Evolutionary conservation across 2,888 invertebrate genomes (phyloP).

Genomic region (Nomada fucata): DNA sequence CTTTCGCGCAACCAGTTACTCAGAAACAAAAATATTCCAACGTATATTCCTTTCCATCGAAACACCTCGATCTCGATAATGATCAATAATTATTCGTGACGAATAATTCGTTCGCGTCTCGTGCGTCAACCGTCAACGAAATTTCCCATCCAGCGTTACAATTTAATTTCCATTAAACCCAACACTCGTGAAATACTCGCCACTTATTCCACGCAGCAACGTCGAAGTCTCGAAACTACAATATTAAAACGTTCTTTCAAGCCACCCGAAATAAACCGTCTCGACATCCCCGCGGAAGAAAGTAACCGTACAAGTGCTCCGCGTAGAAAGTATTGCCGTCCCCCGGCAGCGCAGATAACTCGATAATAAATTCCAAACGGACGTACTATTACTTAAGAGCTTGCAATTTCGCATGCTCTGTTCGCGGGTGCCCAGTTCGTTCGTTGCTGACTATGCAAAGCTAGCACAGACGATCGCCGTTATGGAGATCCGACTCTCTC

Average conservation of each 20-base stretch:
- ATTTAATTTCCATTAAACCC: too few species aligned
- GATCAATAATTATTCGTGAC: too few species aligned
- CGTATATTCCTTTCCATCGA: too few species aligned
- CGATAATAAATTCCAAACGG: conserved; percentile 55
- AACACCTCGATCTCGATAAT: too few species aligned
- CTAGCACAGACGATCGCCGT: conserved; percentile 20
- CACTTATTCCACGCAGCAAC: too few species aligned
- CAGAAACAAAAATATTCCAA: too few species aligned
- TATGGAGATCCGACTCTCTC: conserved; percentile 46
- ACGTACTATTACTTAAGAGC: conserved; percentile 57
- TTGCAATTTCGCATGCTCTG: conserved; percentile 56
- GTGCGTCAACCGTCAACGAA: too few species aligned
- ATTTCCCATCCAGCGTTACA: too few species aligned
- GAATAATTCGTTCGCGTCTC: too few species aligned
- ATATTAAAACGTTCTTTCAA: not conserved
- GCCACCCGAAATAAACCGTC: conserved; percentile 4
- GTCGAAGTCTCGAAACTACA: not conserved
- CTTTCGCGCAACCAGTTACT: too few species aligned
- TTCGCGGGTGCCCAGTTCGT: conserved; percentile 36
- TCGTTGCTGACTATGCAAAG: conserved; percentile 61
- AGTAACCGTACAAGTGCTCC: not conserved
- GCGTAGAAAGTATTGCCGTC: conserved; percentile 37
- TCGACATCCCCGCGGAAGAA: conserved; percentile 22
- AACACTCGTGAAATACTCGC: too few species aligned
- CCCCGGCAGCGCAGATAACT: conserved; percentile 41